phyloP scores from a whole-genome alignment of 2,888 invertebrate genomes.

The Girardia tigrina region DNA sequence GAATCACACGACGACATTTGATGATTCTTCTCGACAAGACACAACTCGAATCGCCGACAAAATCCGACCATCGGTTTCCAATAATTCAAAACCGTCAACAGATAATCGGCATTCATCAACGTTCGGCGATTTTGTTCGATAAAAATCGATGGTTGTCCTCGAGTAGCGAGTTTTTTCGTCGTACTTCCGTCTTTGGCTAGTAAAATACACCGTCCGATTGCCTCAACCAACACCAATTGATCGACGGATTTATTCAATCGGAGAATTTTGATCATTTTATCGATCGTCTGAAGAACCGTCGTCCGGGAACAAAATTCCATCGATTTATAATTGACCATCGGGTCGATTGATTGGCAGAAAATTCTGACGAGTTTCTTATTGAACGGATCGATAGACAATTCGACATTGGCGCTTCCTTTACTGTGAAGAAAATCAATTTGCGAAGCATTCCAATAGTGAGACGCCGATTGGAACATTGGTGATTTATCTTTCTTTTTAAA shows the following conservation, averaged over 20 bases:
- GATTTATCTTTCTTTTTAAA: background rate
- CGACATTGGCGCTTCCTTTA: background rate
- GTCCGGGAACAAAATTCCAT: slow-evolving; percentile 13
- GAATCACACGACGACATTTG: background rate
- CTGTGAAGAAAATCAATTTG: slow-evolving; percentile 1
- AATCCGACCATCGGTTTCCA: slow-evolving; percentile 1
- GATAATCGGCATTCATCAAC: background rate
- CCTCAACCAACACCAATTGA: background rate
- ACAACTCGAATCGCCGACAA: background rate
- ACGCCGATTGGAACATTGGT: background rate
- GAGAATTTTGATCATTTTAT: background rate
- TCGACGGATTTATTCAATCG: background rate
- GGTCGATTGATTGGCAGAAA: background rate
- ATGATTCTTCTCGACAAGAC: background rate
- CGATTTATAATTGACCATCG: background rate
- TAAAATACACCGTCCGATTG: background rate
- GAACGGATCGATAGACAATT: background rate
- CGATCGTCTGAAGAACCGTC: background rate
- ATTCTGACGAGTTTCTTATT: background rate
- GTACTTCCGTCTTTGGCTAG: slow-evolving; percentile 1
- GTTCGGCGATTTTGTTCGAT: slow-evolving; percentile 5
- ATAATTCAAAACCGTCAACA: background rate
- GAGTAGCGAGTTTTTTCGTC: background rate
- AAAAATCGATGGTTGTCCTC: background rate
- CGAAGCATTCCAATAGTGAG: slow-evolving; percentile 2